Conservation (phyloP, 2,113 vertebrate species). For the Quiscalus mexicanus region DNA sequence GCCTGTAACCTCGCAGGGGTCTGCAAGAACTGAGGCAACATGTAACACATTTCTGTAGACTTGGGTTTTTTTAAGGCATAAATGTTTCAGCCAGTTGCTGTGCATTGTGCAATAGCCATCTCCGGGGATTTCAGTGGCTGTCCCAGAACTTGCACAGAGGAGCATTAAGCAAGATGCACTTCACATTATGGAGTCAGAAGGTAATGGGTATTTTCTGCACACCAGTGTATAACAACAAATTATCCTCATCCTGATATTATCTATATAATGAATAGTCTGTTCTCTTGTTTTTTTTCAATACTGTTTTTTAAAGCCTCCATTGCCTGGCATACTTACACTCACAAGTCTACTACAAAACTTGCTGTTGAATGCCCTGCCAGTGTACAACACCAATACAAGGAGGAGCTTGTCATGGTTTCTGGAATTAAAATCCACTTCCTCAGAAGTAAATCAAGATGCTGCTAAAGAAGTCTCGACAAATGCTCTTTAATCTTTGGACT, state of each 20-base stretch:
- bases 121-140: not conserved
- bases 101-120: not conserved
- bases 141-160: not conserved
- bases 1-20: not conserved
- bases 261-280: not conserved
- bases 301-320: not conserved
- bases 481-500: not conserved
- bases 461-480: not conserved
- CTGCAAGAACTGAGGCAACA: not conserved
- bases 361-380: not conserved
- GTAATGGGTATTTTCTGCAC: not conserved
- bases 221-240: not conserved
- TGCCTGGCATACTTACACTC: not conserved
- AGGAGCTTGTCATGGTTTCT: not conserved
- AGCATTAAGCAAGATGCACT: not conserved
- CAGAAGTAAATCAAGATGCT: not conserved
- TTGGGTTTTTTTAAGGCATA: fast-evolving
- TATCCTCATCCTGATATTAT: not conserved
- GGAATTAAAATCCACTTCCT: conserved; percentile 15
- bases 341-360: not conserved
- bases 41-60: not conserved
- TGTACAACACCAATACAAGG: not conserved
- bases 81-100: not conserved
- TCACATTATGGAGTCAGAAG: not conserved
- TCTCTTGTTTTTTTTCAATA: not conserved